Evolutionary conservation across 2,113 vertebrate species (phyloP).

Genomic region (Ciconia maguari): DNA sequence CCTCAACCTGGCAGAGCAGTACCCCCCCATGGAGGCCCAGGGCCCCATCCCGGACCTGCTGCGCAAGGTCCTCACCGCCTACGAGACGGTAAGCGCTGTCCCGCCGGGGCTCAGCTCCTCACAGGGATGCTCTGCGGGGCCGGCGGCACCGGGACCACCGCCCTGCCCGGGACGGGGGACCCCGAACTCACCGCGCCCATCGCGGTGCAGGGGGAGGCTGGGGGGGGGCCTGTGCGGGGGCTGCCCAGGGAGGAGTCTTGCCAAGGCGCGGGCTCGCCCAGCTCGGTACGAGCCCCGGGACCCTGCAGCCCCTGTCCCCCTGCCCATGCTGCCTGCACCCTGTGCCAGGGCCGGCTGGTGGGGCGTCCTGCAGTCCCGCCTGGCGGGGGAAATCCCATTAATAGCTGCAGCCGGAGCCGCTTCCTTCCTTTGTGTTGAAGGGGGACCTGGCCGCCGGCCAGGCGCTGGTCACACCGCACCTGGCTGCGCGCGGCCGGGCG

Average conservation of each 20-base stretch:
- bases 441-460: not conserved
- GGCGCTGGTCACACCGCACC: not conserved
- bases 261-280: not conserved
- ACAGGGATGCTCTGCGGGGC: fast-evolving
- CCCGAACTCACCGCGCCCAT: fast-evolving
- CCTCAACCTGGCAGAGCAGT: conserved; percentile 85
- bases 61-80: conserved; percentile 88
- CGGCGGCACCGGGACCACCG: fast-evolving
- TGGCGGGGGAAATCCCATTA: not conserved
- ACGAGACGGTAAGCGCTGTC: conserved; percentile 79
- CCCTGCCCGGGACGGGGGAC: not conserved
- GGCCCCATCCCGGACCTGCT: conserved; percentile 87
- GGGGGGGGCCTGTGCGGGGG: not conserved
- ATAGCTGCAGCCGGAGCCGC: not conserved
- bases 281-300: not conserved
- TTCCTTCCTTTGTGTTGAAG: conserved; percentile 31
- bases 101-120: fast-evolving
- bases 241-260: not conserved
- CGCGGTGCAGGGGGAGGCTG: fast-evolving
- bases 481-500: not conserved
- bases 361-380: not conserved
- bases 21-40: conserved; percentile 88
- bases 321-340: not conserved
- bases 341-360: not conserved
- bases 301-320: not conserved